Evolutionary conservation across 2,888 invertebrate genomes (phyloP), one percentile per base, ranked within the genome.

Genomic region (Thecophora atra): DNA sequence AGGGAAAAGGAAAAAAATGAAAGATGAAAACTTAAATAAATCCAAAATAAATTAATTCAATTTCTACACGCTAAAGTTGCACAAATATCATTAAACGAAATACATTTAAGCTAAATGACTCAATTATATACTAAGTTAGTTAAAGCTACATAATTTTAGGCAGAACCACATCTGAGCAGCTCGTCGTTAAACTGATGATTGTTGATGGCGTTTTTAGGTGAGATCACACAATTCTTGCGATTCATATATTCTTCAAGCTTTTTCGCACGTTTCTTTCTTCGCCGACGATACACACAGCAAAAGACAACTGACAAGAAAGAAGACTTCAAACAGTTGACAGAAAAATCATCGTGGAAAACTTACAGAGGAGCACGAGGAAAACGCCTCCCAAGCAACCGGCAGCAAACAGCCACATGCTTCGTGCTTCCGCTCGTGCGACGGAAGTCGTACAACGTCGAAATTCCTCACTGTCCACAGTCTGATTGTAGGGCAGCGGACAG

Each of bases 401-500:
- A 24, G 74, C 73, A 71, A 82, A 80, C 4, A 83, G 74, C 85
- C 86, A 85, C 56, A 81, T 69, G 68, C 76, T 83, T 19, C 79
- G 80, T 26, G 80, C 79, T 64, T 82, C 81, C 3, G 81, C 84
- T 74, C 78, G 71, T 72, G 81, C 75, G 13, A 75, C 76, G 11
- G 76, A 77, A 24, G 73, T 72, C 72, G 80, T 78, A 71, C 85
- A 85, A 60, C 76, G 75, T 19, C 77, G 79, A 72, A 82, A 85
- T 62, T 80, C 78, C 54, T 74, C 73, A 74, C 85, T 80, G 62
- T 82, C 78, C 28, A 84, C 77, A 30, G 86, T 85, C 60, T 78
- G 79, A 76, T 85, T 85, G 75, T 83, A 84, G 77, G 84, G 80
- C 79, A 80, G 78, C 73, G 86, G 85, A 76, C 85, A 85, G 67